Base-by-base conservation (phyloP, 1,140 invertebrate species). In the Pomacea maculata region DNA sequence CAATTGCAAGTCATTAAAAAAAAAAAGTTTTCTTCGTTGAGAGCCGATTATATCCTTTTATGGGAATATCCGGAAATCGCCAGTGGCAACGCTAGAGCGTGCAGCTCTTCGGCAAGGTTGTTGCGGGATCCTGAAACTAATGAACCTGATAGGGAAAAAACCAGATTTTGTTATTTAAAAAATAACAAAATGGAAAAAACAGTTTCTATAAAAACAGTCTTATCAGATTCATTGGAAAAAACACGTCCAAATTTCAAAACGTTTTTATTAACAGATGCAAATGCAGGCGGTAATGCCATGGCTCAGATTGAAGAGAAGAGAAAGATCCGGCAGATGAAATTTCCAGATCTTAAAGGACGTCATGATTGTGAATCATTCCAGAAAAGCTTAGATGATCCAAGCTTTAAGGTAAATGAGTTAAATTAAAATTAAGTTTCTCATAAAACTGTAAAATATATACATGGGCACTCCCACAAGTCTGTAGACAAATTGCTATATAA, bases 251-350 rank as follows among this genome's bases (percentile, higher is more conserved):
- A 87, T 72, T 89, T 89, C 78, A 75, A 83, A 45, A 85, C 86
- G 25, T 89, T 88, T 74, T 67, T 89, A 63, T 74, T 83, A 61
- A 85, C 84, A 29, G 87, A 90, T 83, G 83, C 85, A 45, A 89
- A 88, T 83, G 86, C 86, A 65, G 87, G 87, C 14, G 85, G 85
- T 0, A 84, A 89, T 77, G 75, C 87, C 12, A 85, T 89, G 1
- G 61, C 84, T 64, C 87, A 88, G 65, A 89, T 89, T 75, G 88
- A 90, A 79, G 82, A 85, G 63, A 86, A 88, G 68, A 82, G 90
- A 17, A 78, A 86, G 15, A 78, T 84, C n/a, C 82, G 89, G 19
- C 88, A 89, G 19, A 89, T 87, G 88, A 90, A 90, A 84, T 90
- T 91, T 75, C 90, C 90, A 14, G 84, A 86, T 19, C 67, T 90